A percentile compares a stretch with the other conserved stretches of the same genome.
phyloP scores from a whole-genome alignment of 2,797 vertebrate genomes.

The Micromesistius poutassou region DNA sequence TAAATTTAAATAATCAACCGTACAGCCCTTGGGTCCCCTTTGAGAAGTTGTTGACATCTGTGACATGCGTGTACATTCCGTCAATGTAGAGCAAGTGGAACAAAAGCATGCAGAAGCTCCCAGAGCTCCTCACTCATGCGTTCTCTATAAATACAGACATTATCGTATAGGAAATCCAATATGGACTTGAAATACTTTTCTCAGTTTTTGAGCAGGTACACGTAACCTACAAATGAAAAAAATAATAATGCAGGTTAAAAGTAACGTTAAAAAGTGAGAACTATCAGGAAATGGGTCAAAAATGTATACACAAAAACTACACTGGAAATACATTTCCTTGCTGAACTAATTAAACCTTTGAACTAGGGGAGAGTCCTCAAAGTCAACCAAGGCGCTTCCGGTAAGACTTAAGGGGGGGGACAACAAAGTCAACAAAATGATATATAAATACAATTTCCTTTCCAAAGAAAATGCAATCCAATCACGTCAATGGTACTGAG shows the following conservation, averaged over 20 bases:
- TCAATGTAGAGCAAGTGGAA: slow-evolving; percentile 39
- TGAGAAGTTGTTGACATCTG: slow-evolving; percentile 52
- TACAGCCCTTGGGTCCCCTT: slow-evolving; percentile 57
- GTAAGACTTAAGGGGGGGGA: background rate
- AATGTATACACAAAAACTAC: background rate
- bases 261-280: background rate
- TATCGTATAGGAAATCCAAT: slow-evolving; percentile 59
- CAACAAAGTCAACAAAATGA: slow-evolving; percentile 11
- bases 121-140: slow-evolving; percentile 47
- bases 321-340: slow-evolving; percentile 4
- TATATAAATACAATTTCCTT: slow-evolving; percentile 14
- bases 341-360: background rate
- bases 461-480: background rate
- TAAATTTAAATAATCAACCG: slow-evolving; percentile 2
- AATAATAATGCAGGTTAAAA: slow-evolving; percentile 26
- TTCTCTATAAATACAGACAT: slow-evolving; percentile 42
- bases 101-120: slow-evolving; percentile 50
- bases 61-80: slow-evolving; percentile 56
- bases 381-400: background rate
- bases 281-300: slow-evolving; percentile 8
- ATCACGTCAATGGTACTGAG: background rate
- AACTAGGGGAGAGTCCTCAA: background rate
- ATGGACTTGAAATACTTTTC: slow-evolving; percentile 59
- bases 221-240: slow-evolving; percentile 46
- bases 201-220: slow-evolving; percentile 43